Base-by-base conservation (phyloP, 2,888 invertebrate genomes). In the Eumerus sabulonum region DNA sequence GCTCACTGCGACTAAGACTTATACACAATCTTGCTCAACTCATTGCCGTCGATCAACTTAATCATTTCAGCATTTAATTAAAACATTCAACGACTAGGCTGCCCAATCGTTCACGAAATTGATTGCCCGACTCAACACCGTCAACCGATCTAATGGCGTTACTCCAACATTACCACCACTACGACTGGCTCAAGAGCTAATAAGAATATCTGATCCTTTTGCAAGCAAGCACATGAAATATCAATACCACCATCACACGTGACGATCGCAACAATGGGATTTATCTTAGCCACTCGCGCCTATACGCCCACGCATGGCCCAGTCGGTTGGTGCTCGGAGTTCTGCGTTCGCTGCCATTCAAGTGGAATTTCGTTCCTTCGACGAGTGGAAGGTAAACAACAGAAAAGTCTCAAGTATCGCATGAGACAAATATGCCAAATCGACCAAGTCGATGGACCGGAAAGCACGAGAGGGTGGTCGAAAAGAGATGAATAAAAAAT, bases 361-460 rank as follows among this genome's bases (percentile, higher is more conserved):
- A 54, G 45, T 50, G 53, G 51, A 64, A 45, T 64, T 64, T 54
- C 19, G 44, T 45, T 60, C 14, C 44, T n/a, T 17, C 27, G 17
- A 27, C 27, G 40, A 54, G 70, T 70, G 70, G 51, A 54, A 42
- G 27, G 40, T 18, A 70, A 70, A 70, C 40, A 62, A 48, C n/a
- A 27, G 4, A 35, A 9, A 16, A 44, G 40, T 44, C 36, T 48
- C 54, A 54, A 16, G 27, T 27, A 27, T 27, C 27, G 7, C n/a
- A 17, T 17, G 27, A 48, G 27, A 27, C 35, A 19, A 40, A 42
- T 56, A 40, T 7, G 56, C 40, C 27, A 35, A n/a, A n/a, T 48
- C 5, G n/a, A 0, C 12, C 9, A n/a, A 17, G n/a, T 14, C 4
- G 19, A 56, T 35, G 9, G 14, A 16, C 3, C 13, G 38, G n/a